Evolutionary conservation across 2,888 invertebrate genomes (phyloP).

Genomic region (Hemicrepidius hirtus): DNA sequence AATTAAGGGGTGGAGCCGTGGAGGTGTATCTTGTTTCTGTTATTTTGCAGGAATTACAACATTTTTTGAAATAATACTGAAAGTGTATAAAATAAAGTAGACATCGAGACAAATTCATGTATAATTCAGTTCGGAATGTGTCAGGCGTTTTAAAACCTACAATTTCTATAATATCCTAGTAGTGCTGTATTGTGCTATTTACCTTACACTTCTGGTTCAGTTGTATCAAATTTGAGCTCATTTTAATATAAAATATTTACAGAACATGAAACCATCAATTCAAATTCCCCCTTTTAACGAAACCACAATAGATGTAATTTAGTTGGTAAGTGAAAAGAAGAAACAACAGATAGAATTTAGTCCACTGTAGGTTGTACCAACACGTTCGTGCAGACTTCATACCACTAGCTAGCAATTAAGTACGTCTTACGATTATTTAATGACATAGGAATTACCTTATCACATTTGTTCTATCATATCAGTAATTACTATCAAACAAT

Average conservation of each 20-base stretch:
- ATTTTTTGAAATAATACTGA: no score
- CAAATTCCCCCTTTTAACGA: neutral
- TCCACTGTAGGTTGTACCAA: conserved; percentile 27
- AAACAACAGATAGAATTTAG: conserved; percentile 21
- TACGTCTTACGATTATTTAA: conserved; percentile 37
- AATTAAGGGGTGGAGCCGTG: no score
- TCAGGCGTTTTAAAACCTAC: neutral
- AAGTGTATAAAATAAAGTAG: no score
- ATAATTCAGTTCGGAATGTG: no score
- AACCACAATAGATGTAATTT: conserved; percentile 1
- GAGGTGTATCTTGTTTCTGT: no score
- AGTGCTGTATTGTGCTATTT: neutral
- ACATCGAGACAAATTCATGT: no score
- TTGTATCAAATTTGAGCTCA: neutral
- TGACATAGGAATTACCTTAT: conserved; percentile 29
- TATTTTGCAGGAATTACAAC: no score
- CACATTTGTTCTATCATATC: conserved; percentile 23
- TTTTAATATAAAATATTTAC: conserved; percentile 21
- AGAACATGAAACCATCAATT: conserved; percentile 16
- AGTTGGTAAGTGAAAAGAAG: conserved; percentile 7
- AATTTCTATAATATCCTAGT: neutral
- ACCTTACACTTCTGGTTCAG: conserved; percentile 5
- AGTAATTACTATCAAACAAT: neutral
- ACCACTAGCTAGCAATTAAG: conserved; percentile 22
- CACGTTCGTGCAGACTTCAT: conserved; percentile 33